Base-by-base conservation (phyloP, 2,113 vertebrate genomes). In the Ictalurus furcatus region DNA sequence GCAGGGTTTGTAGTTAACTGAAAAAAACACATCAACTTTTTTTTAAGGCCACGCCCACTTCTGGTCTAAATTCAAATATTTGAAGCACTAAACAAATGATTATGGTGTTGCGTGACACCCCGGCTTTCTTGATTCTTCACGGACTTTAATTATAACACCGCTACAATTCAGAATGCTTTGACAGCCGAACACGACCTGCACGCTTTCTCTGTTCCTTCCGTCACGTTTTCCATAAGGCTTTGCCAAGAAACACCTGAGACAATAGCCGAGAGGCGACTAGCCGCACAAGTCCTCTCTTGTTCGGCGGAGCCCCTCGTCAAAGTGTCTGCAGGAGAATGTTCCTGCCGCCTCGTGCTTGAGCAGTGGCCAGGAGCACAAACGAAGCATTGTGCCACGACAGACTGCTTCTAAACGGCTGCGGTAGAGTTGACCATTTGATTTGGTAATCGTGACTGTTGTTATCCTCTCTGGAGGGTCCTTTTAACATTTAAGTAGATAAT, bases 231-330 rank as follows among this genome's bases (percentile, higher is more conserved):
- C 95, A 81, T 56, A 1, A 28, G 63, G 28, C 76, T 69, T 81
- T 93, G 93, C 94, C 95, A 94, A 89, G 44, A 90, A 92, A 89
- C 92, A 92, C 91, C 92, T 92, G 92, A 95, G 89, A 92, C 94
- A 90, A 93, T 87, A 90, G 88, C 52, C 4, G 16, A 80, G 89
- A 89, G 85, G 54, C 71, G 85, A 54, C 89, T 86, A 85, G 37
- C 89, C 30, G 87, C 89, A 89, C 95, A 90, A 92, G 95, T 92
- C 91, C 90, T 1, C 84, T 91, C 95, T 90, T 94, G 95, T 90
- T n/a, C 0, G 74, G 34, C 81, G 89, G 86, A 74, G 59, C 87
- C 54, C 88, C 86, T 90, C 21, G 23, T 21, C 67, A 78, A 91
- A 85, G 30, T 61, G 19, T 89, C 59, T 87, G 63, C 37, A 59